Conservation (phyloP, 2,797 vertebrate species). For the Knipowitschia caucasica region DNA sequence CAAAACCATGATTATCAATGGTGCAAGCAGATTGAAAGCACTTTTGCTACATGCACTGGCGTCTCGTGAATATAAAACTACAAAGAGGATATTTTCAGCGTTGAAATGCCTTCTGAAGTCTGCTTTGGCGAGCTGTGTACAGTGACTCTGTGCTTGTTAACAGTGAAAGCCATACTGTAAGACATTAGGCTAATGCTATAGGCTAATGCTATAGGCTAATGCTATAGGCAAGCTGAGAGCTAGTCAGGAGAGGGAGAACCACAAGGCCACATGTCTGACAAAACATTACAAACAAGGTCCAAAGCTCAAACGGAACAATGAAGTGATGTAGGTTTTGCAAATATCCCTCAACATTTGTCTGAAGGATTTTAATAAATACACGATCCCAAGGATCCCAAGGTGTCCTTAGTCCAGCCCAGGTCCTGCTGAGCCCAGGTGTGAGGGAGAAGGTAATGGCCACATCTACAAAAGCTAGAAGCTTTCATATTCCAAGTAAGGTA, state of each 20-base stretch:
- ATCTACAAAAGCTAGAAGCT: too few species aligned
- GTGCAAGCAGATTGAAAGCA: conserved; percentile 44
- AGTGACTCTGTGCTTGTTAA: conserved; percentile 43
- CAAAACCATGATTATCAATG: conserved; percentile 25
- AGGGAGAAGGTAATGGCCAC: too few species aligned
- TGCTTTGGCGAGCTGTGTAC: conserved; percentile 45
- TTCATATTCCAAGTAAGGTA: too few species aligned
- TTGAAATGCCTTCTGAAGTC: conserved; percentile 30
- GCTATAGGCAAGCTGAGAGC: background rate
- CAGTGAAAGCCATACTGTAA: conserved; percentile 62
- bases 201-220: conserved; percentile 1
- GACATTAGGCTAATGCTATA: conserved; percentile 39
- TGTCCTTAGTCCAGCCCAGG: too few species aligned
- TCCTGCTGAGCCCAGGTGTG: too few species aligned
- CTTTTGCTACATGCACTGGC: conserved; percentile 72
- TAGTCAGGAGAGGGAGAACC: conserved; percentile 10
- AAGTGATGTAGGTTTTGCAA: too few species aligned
- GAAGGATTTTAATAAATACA: too few species aligned
- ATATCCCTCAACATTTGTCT: too few species aligned
- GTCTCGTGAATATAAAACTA: conserved; percentile 60
- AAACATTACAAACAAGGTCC: too few species aligned
- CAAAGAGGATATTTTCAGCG: conserved; percentile 27
- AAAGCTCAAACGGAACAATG: too few species aligned
- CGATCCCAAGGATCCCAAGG: too few species aligned
- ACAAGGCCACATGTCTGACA: too few species aligned